These are phyloP conservation scores for Prolemur simus DNA, from an alignment of 2,113 vertebrate genomes.

Conservation along the genomic window DNA sequence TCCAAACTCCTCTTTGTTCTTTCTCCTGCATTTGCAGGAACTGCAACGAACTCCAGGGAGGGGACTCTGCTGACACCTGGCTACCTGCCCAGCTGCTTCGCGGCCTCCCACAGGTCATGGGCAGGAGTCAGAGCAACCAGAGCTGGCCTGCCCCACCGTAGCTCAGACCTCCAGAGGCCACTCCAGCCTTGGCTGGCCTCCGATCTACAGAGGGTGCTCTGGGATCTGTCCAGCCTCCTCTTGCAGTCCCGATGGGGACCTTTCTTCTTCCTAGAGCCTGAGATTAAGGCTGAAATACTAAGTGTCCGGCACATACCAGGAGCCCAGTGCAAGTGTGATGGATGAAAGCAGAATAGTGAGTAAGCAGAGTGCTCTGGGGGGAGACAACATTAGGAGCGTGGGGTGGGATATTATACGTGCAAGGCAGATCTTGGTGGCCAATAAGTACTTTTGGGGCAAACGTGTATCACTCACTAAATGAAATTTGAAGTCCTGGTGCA, in stretches of 20 bases:
- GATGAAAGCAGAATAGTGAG: not conserved
- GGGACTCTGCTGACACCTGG: not conserved
- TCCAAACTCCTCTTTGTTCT: not conserved
- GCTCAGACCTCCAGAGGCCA: not conserved
- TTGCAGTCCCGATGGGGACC: not conserved
- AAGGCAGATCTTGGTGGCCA: not conserved
- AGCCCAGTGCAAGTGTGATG: not conserved
- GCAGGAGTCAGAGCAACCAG: not conserved
- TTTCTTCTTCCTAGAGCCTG: not conserved
- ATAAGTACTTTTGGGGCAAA: not conserved
- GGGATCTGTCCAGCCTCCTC: not conserved
- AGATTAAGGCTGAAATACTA: not conserved
- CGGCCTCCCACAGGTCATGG: not conserved
- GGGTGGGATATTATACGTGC: too few relatives aligned
- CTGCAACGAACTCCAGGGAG: not conserved
- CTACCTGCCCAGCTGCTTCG: not conserved
- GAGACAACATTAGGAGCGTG: rapidly evolving
- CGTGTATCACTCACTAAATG: not conserved
- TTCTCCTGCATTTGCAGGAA: not conserved
- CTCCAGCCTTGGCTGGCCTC: not conserved
- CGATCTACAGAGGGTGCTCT: not conserved
- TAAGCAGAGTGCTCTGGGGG: too few relatives aligned
- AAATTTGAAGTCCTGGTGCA: not conserved
- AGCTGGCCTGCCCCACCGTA: not conserved
- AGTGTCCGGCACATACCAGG: not conserved